Conservation (phyloP, 2,113 vertebrate genomes). For the Rhinogobius similis region DNA sequence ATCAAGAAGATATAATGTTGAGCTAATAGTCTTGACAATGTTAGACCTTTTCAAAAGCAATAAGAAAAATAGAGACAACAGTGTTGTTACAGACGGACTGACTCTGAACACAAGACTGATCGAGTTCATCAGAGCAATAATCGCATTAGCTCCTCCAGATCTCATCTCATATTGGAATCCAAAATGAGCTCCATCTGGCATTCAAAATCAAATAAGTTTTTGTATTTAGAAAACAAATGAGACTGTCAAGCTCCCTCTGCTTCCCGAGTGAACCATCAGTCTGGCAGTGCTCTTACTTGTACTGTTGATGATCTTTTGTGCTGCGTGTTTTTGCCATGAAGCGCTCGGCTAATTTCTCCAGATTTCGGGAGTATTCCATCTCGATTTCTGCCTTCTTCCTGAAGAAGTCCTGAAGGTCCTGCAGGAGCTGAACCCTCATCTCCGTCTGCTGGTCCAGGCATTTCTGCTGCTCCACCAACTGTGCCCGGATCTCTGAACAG, state of each 20-base stretch:
- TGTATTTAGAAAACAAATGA: slow-evolving; percentile 11
- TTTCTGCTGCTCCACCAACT: slow-evolving; percentile 97
- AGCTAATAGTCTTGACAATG: not conserved
- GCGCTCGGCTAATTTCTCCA: slow-evolving; percentile 96
- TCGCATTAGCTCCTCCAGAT: slow-evolving; percentile 8
- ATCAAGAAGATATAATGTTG: not conserved
- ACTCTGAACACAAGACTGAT: slow-evolving; percentile 12
- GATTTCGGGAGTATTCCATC: slow-evolving; percentile 95
- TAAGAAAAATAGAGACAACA: not conserved
- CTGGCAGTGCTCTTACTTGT: slow-evolving; percentile 83
- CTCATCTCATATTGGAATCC: slow-evolving; percentile 10
- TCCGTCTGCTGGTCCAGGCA: slow-evolving; percentile 97
- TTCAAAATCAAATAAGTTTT: not conserved
- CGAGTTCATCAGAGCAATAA: slow-evolving; percentile 6
- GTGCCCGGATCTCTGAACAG: slow-evolving; percentile 90
- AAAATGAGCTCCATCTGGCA: slow-evolving; percentile 11
- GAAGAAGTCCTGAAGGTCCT: slow-evolving; percentile 99
- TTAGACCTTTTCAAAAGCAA: not conserved
- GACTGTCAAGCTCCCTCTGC: not conserved
- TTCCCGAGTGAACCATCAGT: slow-evolving; percentile 4
- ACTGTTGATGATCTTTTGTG: slow-evolving; percentile 98
- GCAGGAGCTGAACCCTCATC: slow-evolving; percentile 95
- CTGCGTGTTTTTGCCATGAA: slow-evolving; percentile 99
- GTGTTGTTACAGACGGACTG: not conserved
- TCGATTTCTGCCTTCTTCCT: slow-evolving; percentile 98